Conservation (phyloP, 1,140 invertebrate species). For the Aplysia californica region DNA sequence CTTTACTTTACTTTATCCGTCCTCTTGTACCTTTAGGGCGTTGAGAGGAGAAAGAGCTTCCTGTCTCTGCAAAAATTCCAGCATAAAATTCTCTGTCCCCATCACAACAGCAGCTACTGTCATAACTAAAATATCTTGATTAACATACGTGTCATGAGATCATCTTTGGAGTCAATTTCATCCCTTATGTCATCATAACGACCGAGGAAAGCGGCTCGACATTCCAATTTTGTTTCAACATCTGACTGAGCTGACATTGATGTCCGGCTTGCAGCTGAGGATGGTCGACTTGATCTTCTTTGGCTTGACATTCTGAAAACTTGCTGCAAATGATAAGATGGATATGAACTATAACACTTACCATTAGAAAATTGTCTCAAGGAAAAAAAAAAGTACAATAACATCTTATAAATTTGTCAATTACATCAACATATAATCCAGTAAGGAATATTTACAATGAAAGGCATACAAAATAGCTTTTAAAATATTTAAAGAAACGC, state of each 20-base stretch:
- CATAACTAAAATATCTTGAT: no score
- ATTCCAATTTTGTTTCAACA: conserved; percentile 45
- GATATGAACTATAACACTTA: background rate
- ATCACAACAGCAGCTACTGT: no score
- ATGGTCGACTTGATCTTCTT: conserved; percentile 34
- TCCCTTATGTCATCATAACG: conserved; percentile 53
- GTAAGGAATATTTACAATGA: background rate
- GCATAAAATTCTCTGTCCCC: no score
- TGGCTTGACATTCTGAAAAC: conserved; percentile 29
- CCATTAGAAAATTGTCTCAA: background rate
- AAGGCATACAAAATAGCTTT: background rate
- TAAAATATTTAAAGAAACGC: background rate
- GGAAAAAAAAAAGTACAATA: background rate
- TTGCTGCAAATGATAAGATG: background rate
- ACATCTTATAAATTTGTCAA: background rate
- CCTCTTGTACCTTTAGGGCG: no score
- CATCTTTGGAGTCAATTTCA: conserved; percentile 50
- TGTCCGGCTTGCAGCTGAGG: conserved; percentile 40
- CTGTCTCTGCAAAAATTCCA: no score
- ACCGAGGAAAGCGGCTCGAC: conserved; percentile 59
- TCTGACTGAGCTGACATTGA: conserved; percentile 44
- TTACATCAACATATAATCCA: background rate
- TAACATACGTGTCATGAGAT: conserved; percentile 43
- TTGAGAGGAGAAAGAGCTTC: no score
- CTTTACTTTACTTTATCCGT: no score